phyloP scores from a whole-genome alignment of 2,797 vertebrate genomes.

The Acridotheres tristis region DNA sequence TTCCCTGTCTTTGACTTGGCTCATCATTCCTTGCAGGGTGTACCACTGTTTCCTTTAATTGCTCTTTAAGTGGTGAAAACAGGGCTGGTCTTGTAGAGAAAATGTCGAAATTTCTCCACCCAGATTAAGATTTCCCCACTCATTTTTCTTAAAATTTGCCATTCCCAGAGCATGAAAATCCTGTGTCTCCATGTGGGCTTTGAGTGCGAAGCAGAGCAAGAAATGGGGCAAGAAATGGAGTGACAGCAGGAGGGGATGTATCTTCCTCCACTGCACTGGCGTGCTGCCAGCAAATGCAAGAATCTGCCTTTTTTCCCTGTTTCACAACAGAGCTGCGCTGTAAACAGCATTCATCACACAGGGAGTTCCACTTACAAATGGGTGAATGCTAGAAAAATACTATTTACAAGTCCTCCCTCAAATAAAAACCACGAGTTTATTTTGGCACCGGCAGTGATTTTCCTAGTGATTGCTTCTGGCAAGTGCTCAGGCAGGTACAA shows the following conservation, averaged over 20 bases:
- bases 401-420: slow-evolving; percentile 48
- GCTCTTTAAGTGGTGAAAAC: background rate
- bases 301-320: slow-evolving; percentile 9
- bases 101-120: background rate
- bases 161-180: background rate
- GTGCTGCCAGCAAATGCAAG: background rate
- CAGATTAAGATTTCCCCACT: background rate
- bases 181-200: background rate
- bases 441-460: slow-evolving; percentile 19
- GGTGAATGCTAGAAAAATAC: slow-evolving; percentile 40
- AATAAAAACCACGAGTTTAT: slow-evolving; percentile 56
- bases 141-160: background rate
- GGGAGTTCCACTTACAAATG: slow-evolving; percentile 51
- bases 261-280: background rate
- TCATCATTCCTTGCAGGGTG: background rate
- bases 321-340: slow-evolving; percentile 39
- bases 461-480: slow-evolving; percentile 20
- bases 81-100: background rate
- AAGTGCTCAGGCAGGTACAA: background rate
- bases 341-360: slow-evolving; percentile 53
- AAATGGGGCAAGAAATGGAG: background rate
- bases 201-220: background rate
- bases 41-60: background rate
- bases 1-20: background rate
- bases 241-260: slow-evolving; percentile 33